Conservation (phyloP, 2,113 vertebrate genomes). For the Antechinus stuartii region DNA sequence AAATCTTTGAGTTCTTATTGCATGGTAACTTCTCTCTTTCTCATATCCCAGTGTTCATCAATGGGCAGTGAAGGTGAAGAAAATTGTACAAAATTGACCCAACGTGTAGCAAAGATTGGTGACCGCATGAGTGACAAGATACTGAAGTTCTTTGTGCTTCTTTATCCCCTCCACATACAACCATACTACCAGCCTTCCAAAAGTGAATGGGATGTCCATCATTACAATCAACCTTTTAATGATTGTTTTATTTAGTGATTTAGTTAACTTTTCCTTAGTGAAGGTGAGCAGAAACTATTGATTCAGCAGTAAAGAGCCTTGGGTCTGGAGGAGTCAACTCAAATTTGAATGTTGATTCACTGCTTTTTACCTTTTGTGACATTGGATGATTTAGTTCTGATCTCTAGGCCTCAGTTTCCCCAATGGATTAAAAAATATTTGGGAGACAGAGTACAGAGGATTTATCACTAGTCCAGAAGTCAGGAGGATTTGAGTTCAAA, state of each 20-base stretch:
- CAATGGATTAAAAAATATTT: background rate
- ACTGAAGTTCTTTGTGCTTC: background rate
- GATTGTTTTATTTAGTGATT: background rate
- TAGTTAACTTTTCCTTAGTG: background rate
- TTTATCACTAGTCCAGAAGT: no score
- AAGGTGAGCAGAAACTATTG: background rate
- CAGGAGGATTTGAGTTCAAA: no score
- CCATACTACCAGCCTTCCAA: background rate
- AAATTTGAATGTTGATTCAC: background rate
- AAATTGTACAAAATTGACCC: background rate
- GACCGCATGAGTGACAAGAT: background rate
- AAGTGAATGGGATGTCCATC: background rate
- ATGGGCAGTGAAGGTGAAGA: background rate
- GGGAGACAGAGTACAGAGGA: no score
- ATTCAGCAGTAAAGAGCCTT: background rate
- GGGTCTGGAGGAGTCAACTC: background rate
- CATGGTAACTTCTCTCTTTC: background rate
- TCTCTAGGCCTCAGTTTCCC: background rate
- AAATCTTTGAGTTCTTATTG: background rate
- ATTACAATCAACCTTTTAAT: background rate
- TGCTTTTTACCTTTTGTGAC: background rate
- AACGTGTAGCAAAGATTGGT: background rate
- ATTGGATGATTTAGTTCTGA: background rate
- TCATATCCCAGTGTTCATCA: background rate
- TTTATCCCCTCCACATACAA: background rate